phyloP scores from a whole-genome alignment of 2,888 invertebrate genomes.

The Bombyx huttoni region DNA sequence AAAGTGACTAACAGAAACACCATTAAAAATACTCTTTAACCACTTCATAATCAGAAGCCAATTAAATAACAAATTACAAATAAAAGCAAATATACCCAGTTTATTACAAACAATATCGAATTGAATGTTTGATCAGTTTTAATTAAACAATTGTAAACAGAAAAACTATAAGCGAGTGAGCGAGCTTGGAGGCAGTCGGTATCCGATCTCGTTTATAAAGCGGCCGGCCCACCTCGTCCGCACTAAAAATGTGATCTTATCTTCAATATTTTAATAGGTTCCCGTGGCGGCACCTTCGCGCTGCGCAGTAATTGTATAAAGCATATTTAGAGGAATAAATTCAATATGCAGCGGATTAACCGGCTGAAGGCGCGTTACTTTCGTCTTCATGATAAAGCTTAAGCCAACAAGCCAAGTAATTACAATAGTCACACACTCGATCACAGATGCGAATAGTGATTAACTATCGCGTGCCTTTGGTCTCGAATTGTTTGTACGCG shows the following conservation, averaged over 20 bases:
- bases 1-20: slow-evolving; percentile 19
- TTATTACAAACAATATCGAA: slow-evolving; percentile 61
- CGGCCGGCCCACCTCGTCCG: slow-evolving; percentile 60
- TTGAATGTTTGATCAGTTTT: slow-evolving; percentile 61
- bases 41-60: slow-evolving; percentile 52
- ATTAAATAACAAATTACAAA: slow-evolving; percentile 62
- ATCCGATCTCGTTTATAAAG: slow-evolving; percentile 51
- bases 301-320: slow-evolving; percentile 57
- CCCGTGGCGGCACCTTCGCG: slow-evolving; percentile 60
- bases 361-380: slow-evolving; percentile 22
- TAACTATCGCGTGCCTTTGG: slow-evolving; percentile 46
- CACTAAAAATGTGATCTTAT: slow-evolving; percentile 66
- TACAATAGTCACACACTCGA: slow-evolving; percentile 63
- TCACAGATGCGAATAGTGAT: slow-evolving; percentile 65
- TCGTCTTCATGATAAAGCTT: slow-evolving; percentile 57
- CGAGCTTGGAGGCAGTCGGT: slow-evolving; percentile 47
- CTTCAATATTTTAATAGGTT: slow-evolving; percentile 69
- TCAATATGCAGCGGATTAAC: slow-evolving; percentile 35
- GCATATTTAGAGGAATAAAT: slow-evolving; percentile 53
- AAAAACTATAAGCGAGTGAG: slow-evolving; percentile 49
- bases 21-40: slow-evolving; percentile 24
- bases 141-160: slow-evolving; percentile 67
- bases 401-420: slow-evolving; percentile 69
- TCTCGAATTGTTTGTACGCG: slow-evolving; percentile 27
- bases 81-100: slow-evolving; percentile 45